Conservation (phyloP, 2,113 vertebrate genomes). For the Alectura lathami region DNA sequence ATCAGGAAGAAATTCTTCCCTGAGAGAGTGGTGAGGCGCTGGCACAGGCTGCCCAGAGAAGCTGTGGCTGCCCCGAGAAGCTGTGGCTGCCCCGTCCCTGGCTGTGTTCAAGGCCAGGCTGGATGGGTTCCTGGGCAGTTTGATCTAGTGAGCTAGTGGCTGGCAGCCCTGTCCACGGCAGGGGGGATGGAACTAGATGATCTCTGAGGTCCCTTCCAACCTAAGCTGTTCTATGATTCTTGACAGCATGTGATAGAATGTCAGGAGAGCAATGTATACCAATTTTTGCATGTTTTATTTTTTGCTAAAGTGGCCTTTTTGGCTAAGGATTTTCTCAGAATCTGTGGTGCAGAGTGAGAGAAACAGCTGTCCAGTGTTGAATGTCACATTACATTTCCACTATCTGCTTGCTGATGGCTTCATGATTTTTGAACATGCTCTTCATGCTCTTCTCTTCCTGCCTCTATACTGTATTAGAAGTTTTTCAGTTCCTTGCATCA, state of each 20-base stretch:
- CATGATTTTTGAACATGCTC: background rate
- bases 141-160: no score
- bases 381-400: accelerated
- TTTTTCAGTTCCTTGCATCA: background rate
- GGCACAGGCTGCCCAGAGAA: no score
- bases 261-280: accelerated
- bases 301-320: background rate
- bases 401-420: background rate
- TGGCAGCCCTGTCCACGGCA: no score
- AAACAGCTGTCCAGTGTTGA: accelerated
- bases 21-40: no score
- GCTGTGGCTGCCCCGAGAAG: no score
- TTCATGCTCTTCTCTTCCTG: background rate
- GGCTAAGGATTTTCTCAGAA: background rate
- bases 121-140: no score
- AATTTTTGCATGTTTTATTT: background rate
- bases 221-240: no score
- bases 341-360: accelerated
- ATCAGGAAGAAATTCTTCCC: no score
- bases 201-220: no score
- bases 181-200: no score
- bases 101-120: no score
- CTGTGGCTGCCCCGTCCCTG: no score
- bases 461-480: background rate
- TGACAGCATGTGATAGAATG: background rate